Conservation (phyloP, 2,888 invertebrate species). For the Muschampia plurimacula region DNA sequence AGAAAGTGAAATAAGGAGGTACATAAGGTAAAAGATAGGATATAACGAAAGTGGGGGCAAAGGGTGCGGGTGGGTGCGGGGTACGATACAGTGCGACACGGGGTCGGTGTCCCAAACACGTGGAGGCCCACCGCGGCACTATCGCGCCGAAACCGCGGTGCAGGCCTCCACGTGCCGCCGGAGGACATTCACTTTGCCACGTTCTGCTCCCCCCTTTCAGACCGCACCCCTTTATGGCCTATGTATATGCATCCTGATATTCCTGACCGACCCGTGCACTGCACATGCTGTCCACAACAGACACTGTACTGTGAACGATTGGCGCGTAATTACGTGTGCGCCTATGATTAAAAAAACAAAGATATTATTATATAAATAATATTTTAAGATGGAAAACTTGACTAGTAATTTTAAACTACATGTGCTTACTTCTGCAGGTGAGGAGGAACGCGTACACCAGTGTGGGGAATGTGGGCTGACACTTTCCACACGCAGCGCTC, state of each 20-base stretch:
- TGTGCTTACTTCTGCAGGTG: conserved; percentile 78
- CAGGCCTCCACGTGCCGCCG: conserved; percentile 79
- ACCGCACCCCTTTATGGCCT: conserved; percentile 61
- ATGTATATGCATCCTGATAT: conserved; percentile 78
- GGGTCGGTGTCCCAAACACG: conserved; percentile 79
- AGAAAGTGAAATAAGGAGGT: conserved; percentile 45
- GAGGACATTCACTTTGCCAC: conserved; percentile 67
- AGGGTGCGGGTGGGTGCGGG: conserved; percentile 57
- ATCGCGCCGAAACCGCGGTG: conserved; percentile 73
- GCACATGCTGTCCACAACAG: conserved; percentile 78
- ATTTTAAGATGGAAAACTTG: conserved; percentile 56
- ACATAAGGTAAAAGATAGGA: conserved; percentile 44
- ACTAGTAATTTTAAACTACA: conserved; percentile 56
- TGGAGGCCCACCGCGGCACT: conserved; percentile 81
- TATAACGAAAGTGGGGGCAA: conserved; percentile 57
- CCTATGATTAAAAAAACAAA: conserved; percentile 43
- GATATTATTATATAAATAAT: neutral
- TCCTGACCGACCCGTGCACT: conserved; percentile 62
- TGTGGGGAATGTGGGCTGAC: conserved; percentile 91
- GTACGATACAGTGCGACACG: conserved; percentile 60
- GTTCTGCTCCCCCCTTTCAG: conserved; percentile 53
- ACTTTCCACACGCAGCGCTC: conserved; percentile 90
- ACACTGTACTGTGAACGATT: conserved; percentile 75
- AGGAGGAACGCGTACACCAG: conserved; percentile 79
- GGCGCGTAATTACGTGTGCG: conserved; percentile 55